Evolutionary conservation across 2,113 vertebrate genomes (phyloP), one percentile per base, ranked within the genome.

Genomic region (Phrynosoma blainvillii): DNA sequence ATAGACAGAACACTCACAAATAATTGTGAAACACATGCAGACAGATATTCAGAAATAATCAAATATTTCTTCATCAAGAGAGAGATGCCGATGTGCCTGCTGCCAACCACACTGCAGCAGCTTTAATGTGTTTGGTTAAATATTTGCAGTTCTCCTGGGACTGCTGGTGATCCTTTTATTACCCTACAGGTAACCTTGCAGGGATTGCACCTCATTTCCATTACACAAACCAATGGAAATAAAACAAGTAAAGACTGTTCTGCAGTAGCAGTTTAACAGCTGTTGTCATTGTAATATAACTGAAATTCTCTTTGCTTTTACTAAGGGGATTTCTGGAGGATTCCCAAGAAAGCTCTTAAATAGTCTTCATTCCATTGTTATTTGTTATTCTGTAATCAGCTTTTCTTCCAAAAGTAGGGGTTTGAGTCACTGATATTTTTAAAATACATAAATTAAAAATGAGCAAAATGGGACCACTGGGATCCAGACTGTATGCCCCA

Each of bases 41-140:
- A 77, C n/a, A 76, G 59, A 65, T 82, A 77, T 76, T 68, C 59
- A 54, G 80, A 88, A 88, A 76, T 54, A 42, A 20, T 76, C 73
- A 78, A 56, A 76, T 83, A 77, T 77, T 88, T 83, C 62, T 68
- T 88, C 70, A 84, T 74, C 82, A n/a, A 66, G 56, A 84, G 30
- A 56, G 42, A 40, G 23, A 54, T 70, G 32, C 76, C 70, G 59
- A 65, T 52, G 52, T 78, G n/a, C n/a, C 20, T 78, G 42, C 76
- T 20, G 7, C 47, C n/a, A 76, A 20, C 42, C 30, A 47, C 59
- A 42, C 3, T 78, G n/a, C 81, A 56, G 42, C 56, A 36, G 30
- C 18, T 56, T 68, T 78, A 78, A 83, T 56, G 36, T n/a, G 4
- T 87, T 75, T 87, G 62, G 47, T 77, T 73, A 80, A 87, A 74